Percentiles rank a stretch among this genome's conserved stretches.
phyloP scores from a whole-genome alignment of 1,140 invertebrate species.

The Drosophila funebris region DNA sequence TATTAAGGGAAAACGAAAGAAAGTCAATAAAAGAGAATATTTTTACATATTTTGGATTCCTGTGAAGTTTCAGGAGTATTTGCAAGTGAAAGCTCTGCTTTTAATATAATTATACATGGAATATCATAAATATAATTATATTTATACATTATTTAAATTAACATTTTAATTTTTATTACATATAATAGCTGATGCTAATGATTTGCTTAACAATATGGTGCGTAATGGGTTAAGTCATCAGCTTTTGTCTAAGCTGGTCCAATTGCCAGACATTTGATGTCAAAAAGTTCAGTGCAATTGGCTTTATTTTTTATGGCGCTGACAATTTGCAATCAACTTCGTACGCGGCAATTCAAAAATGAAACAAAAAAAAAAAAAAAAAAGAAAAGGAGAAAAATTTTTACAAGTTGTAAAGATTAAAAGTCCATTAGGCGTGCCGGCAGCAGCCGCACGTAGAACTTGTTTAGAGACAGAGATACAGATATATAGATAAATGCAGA shows the following conservation, averaged over 20 bases:
- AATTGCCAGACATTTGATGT: slow-evolving; percentile 42
- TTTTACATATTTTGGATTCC: too few species aligned
- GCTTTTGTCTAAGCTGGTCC: slow-evolving; percentile 10
- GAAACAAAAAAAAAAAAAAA: too few species aligned
- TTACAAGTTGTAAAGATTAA: slow-evolving; percentile 81
- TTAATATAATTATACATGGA: too few species aligned
- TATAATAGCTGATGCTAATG: not conserved
- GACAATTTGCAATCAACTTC: slow-evolving; percentile 59
- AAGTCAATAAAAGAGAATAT: too few species aligned
- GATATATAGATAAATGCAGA: not conserved
- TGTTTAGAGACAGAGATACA: slow-evolving; percentile 45
- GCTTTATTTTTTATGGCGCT: slow-evolving; percentile 46
- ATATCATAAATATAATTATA: not conserved
- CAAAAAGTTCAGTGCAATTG: slow-evolving; percentile 44
- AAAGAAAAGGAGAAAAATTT: slow-evolving; percentile 48
- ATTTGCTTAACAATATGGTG: not conserved
- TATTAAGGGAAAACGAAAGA: not conserved
- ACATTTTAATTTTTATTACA: not conserved
- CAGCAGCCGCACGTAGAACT: slow-evolving; percentile 61
- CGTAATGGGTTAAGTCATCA: slow-evolving; percentile 40
- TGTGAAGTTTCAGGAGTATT: too few species aligned
- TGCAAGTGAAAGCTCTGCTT: too few species aligned
- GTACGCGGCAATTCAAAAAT: slow-evolving; percentile 53
- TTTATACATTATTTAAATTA: not conserved
- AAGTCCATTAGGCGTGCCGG: slow-evolving; percentile 68